These are phyloP conservation scores for Noctilio leporinus DNA, from an alignment of 2,113 vertebrate species.

Conservation along the genomic window DNA sequence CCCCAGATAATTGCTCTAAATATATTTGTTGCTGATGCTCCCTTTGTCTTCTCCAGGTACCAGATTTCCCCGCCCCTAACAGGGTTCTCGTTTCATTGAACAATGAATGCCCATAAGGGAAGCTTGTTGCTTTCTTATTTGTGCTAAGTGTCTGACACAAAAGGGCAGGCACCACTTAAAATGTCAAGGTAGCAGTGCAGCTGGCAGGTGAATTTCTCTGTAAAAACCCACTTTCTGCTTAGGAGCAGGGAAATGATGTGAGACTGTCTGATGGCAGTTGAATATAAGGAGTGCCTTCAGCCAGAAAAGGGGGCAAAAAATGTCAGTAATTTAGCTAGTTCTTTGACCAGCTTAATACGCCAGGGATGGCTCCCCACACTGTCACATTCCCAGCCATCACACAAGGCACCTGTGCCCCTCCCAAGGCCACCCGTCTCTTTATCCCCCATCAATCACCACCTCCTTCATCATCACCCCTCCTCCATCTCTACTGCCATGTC, in stretches of 20 bases:
- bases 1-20: not conserved
- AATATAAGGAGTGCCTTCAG: not conserved
- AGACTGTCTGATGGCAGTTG: not conserved
- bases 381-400: not conserved
- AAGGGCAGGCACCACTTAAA: slow-evolving; percentile 52
- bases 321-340: not conserved
- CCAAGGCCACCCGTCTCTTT: not conserved
- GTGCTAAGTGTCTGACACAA: slow-evolving; percentile 33
- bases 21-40: not conserved
- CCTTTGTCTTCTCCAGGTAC: slow-evolving; percentile 18
- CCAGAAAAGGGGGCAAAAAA: not conserved
- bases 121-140: slow-evolving; percentile 44
- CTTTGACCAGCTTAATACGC: not conserved
- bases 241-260: not conserved
- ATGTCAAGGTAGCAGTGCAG: not conserved
- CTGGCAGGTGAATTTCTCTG: slow-evolving; percentile 4
- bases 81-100: not conserved
- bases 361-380: not conserved
- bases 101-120: not conserved
- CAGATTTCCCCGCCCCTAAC: not conserved
- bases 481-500: not conserved
- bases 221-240: slow-evolving; percentile 15
- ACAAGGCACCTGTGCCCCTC: not conserved
- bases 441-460: not conserved
- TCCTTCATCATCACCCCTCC: not conserved